Percentiles rank a stretch among this genome's conserved stretches.
Evolutionary conservation across 2,888 invertebrate genomes (phyloP).

Genomic region (Platycnemis pennipes): DNA sequence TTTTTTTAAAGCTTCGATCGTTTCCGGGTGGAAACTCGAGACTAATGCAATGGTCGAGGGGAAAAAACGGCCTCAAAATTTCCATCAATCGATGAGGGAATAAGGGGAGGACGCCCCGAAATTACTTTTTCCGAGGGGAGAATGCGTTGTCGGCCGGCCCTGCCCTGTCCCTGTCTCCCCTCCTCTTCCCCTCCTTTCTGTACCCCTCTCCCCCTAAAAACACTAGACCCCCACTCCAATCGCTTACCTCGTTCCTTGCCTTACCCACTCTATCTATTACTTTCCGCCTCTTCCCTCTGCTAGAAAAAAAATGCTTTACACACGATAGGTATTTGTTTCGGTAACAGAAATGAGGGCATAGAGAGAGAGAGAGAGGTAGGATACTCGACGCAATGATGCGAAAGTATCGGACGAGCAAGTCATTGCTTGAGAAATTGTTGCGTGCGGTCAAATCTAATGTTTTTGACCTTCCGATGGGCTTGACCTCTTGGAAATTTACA

Average conservation of each 20-base stretch:
- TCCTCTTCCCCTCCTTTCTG: not conserved
- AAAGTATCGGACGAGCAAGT: too few species aligned
- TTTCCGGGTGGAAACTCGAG: not conserved
- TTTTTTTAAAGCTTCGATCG: not conserved
- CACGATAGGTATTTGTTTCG: not conserved
- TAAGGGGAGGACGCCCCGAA: slow-evolving; percentile 71
- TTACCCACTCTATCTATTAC: not conserved
- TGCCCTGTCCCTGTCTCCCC: not conserved
- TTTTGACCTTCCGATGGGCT: too few species aligned
- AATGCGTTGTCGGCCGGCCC: not conserved
- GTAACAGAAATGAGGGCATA: too few species aligned
- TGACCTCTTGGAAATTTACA: too few species aligned
- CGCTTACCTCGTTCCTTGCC: slow-evolving; percentile 27
- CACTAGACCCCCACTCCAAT: slow-evolving; percentile 5
- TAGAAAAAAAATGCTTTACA: not conserved
- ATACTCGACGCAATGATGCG: too few species aligned
- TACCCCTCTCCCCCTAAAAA: not conserved
- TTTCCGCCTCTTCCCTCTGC: not conserved
- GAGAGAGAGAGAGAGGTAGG: too few species aligned
- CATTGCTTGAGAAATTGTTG: too few species aligned
- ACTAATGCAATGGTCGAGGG: not conserved
- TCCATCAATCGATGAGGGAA: slow-evolving; percentile 31
- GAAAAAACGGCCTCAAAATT: not conserved
- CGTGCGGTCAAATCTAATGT: too few species aligned
- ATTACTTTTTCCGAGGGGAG: slow-evolving; percentile 17